Evolutionary conservation across 1,140 invertebrate species (phyloP), one percentile per base, ranked within the genome.

Genomic region (Drosophila nasuta): DNA sequence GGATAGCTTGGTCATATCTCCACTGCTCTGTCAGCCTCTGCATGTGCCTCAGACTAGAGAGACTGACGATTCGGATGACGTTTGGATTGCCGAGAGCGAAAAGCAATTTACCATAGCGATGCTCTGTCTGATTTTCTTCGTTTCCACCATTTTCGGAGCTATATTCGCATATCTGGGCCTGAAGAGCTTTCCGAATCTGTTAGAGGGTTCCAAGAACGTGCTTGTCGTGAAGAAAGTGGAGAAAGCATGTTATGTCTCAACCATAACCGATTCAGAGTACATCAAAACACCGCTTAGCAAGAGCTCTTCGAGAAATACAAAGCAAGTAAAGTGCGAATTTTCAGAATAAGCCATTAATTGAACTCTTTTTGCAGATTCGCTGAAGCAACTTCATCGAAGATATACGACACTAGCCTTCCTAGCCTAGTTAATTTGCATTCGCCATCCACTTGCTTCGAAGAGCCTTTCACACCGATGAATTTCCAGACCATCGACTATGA

Each of bases 131-230:
- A 86, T 89, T 25, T 82, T 86, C 25, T 62, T 75, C 17, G 45
- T 86, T 8, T 89, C 82, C 0, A 78, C 71, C 0, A 10, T 86
- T 1, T 63, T 75, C 54, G 82, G 85, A 1, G 77, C 63, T 1
- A 64, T 83, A 33, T 69, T 83, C 17, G 77, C 82, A 0, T 89
- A 86, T 54, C 59, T 82, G 15, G 80, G 82, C 20, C 74, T 89
- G 0, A 89, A 81, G 48, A 66, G 67, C 0, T 89, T 79, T 60
- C 85, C 85, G 0, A 75, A 89, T 72, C 51, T 89, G 0, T 33
- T 89, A 41, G 85, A 89, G 25, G 85, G 85, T 3, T 86, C 82
- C 0, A 86, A 89, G 28, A 86, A 89, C 69, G 82, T 89, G 0
- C 8, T 89, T 8, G 75, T 86, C 1, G 76, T 89, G 6, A 86